Conservation (phyloP, 2,888 invertebrate genomes). For the Hylaea fasciaria region DNA sequence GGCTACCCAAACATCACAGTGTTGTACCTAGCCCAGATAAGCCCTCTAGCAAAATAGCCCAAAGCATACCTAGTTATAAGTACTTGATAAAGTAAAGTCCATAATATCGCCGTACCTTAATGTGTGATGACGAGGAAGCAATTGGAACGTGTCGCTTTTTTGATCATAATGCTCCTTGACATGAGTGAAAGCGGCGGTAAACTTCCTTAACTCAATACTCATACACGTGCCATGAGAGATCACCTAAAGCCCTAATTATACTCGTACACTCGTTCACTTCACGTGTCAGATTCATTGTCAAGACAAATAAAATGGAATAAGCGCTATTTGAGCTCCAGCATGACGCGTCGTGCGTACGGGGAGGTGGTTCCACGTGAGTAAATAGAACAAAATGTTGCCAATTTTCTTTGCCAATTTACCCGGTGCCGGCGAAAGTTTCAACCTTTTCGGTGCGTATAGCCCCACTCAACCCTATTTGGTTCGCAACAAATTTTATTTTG, state of each 20-base stretch:
- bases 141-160: too few relatives aligned
- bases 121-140: too few relatives aligned
- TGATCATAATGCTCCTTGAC: neutral
- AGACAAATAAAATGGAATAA: slow-evolving; percentile 25
- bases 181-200: neutral
- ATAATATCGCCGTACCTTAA: too few relatives aligned
- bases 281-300: slow-evolving; percentile 14
- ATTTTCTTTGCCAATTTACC: slow-evolving; percentile 27
- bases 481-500: slow-evolving; percentile 14
- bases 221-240: neutral
- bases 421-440: slow-evolving; percentile 20
- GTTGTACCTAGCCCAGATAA: too few relatives aligned
- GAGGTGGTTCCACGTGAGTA: slow-evolving; percentile 30
- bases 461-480: slow-evolving; percentile 12
- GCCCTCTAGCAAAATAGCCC: too few relatives aligned
- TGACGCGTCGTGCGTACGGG: slow-evolving; percentile 8
- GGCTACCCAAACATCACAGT: too few relatives aligned
- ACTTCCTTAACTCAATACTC: neutral
- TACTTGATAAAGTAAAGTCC: too few relatives aligned
- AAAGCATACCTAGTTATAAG: too few relatives aligned
- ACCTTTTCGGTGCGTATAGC: slow-evolving; percentile 24
- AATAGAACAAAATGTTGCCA: slow-evolving; percentile 31
- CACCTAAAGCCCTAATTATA: slow-evolving; percentile 5
- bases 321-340: slow-evolving; percentile 33
- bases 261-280: slow-evolving; percentile 8